These are phyloP conservation scores for Dendroctonus ponderosae DNA, from an alignment of 1,140 invertebrate species.

Conservation along the genomic window DNA sequence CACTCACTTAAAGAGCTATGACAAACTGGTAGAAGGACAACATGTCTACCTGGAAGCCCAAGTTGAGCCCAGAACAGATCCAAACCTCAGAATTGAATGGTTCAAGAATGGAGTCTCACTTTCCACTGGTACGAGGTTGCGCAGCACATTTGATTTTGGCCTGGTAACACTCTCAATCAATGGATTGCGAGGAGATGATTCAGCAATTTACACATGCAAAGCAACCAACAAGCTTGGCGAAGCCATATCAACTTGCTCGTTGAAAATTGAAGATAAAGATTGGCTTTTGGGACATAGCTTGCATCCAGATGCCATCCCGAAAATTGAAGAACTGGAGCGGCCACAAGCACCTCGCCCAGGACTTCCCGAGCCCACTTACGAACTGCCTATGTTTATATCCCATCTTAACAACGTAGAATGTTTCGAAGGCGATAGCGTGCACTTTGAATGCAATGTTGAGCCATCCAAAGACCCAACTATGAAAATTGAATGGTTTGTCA, in stretches of 20 bases:
- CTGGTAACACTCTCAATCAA: conserved; percentile 89
- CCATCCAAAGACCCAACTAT: conserved; percentile 93
- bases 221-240: conserved; percentile 87
- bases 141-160: conserved; percentile 91
- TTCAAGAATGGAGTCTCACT: conserved; percentile 88
- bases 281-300: conserved; percentile 85
- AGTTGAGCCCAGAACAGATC: conserved; percentile 94
- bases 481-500: conserved; percentile 89
- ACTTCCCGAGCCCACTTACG: conserved; percentile 73
- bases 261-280: conserved; percentile 85
- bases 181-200: conserved; percentile 81
- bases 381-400: conserved; percentile 84
- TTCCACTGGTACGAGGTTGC: conserved; percentile 78
- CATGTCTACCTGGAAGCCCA: conserved; percentile 92
- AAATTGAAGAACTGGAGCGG: conserved; percentile 83
- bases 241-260: conserved; percentile 85
- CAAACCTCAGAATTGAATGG: conserved; percentile 87
- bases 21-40: conserved; percentile 84
- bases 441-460: conserved; percentile 93
- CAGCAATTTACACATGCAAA: conserved; percentile 92
- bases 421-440: conserved; percentile 85
- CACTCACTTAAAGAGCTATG: conserved; percentile 82
- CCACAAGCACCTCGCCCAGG: conserved; percentile 64
- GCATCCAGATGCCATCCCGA: conserved; percentile 85
- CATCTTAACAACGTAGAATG: conserved; percentile 89